Evolutionary conservation across 2,113 vertebrate genomes (phyloP).

Genomic region (Herpetotheres cachinnans): DNA sequence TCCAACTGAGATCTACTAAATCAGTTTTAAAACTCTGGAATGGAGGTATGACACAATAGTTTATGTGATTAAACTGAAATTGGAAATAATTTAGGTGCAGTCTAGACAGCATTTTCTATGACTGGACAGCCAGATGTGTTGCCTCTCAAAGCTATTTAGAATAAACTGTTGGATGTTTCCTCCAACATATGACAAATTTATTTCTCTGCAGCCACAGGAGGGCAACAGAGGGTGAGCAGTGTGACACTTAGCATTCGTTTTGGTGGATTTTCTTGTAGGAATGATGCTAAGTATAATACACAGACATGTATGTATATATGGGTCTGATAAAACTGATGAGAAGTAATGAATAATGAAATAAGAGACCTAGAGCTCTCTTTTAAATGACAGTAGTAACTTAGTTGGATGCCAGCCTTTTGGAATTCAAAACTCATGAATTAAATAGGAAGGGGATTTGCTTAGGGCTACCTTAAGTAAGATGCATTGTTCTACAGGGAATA

Average conservation of each 20-base stretch:
- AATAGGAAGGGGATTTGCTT: not conserved
- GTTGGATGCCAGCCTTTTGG: not conserved
- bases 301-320: too few species aligned
- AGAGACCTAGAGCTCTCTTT: not conserved
- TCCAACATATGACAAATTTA: not conserved
- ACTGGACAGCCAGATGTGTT: not conserved
- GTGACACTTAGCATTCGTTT: not conserved
- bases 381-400: not conserved
- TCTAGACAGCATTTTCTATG: not conserved
- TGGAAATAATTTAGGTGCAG: not conserved
- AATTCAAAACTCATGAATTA: not conserved
- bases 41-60: not conserved
- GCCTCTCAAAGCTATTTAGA: not conserved
- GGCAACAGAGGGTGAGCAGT: not conserved
- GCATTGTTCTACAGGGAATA: not conserved
- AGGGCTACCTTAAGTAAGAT: not conserved
- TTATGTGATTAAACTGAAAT: not conserved
- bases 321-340: not conserved
- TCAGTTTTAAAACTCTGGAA: not conserved
- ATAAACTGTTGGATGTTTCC: not conserved
- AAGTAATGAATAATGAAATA: not conserved
- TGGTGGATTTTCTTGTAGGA: not conserved
- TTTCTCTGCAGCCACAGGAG: not conserved
- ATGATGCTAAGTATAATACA: not conserved
- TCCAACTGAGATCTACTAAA: not conserved